These are phyloP conservation scores for Aldrovandia affinis DNA, from an alignment of 2,797 vertebrate genomes.

Conservation along the genomic window DNA sequence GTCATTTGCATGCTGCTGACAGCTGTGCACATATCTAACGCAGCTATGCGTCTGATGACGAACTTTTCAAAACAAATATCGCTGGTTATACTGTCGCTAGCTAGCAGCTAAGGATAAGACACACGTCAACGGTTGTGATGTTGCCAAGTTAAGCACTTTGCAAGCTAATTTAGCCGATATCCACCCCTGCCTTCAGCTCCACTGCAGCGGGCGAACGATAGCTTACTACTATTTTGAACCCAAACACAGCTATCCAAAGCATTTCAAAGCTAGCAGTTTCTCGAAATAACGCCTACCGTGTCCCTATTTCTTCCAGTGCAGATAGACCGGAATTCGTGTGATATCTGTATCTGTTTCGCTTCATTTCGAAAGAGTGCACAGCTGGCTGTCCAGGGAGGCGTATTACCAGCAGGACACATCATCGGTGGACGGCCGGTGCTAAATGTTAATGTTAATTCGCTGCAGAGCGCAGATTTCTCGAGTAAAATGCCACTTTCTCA, in stretches of 20 bases:
- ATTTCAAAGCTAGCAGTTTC: slow-evolving; percentile 50
- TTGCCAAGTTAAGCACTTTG: background rate
- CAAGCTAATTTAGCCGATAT: background rate
- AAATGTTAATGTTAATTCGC: no score
- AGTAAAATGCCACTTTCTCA: slow-evolving; percentile 49
- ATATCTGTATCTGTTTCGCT: background rate
- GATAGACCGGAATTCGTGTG: background rate
- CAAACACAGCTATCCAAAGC: slow-evolving; percentile 34
- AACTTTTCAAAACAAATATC: background rate
- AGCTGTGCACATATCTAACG: background rate
- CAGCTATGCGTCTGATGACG: background rate
- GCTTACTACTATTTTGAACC: background rate
- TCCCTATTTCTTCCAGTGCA: background rate
- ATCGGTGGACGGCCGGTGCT: slow-evolving; percentile 2
- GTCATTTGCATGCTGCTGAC: background rate
- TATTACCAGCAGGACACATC: slow-evolving; percentile 35
- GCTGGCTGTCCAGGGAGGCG: background rate
- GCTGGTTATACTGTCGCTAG: background rate
- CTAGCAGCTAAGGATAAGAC: no score
- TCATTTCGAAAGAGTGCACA: background rate
- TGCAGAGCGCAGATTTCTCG: background rate
- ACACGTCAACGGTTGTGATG: background rate
- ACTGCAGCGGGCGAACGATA: background rate
- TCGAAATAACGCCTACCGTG: background rate
- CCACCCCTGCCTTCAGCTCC: background rate